These are phyloP conservation scores for Thaumatotibia leucotreta DNA, from an alignment of 1,140 invertebrate species.

Conservation along the genomic window DNA sequence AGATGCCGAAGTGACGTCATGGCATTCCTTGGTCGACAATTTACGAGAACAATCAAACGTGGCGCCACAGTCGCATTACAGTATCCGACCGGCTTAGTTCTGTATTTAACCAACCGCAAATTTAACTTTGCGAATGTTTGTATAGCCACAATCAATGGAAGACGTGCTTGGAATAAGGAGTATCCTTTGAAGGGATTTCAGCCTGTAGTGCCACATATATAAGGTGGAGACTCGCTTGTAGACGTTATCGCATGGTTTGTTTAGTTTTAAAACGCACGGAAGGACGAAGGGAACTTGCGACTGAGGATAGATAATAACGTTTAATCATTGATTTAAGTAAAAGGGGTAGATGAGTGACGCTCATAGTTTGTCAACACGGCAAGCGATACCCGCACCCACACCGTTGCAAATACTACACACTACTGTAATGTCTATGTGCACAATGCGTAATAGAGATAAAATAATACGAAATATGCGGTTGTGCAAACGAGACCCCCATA, in stretches of 20 bases:
- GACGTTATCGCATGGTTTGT: background rate
- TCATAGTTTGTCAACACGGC: too few species aligned
- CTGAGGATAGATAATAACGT: background rate
- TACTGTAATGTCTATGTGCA: too few species aligned
- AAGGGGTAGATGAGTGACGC: too few species aligned
- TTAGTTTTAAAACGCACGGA: background rate
- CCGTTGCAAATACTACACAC: too few species aligned
- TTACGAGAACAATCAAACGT: too few species aligned
- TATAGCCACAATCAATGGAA: conserved; percentile 11
- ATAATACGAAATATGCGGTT: too few species aligned
- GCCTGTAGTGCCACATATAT: background rate
- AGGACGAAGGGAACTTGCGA: background rate
- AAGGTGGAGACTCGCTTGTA: background rate
- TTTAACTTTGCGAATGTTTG: conserved; percentile 3
- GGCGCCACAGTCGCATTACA: background rate
- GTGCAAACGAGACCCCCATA: too few species aligned
- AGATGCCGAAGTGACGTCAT: conserved; percentile 9
- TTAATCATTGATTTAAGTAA: too few species aligned
- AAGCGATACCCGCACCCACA: too few species aligned
- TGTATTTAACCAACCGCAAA: background rate
- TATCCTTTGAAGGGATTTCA: background rate
- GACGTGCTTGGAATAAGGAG: conserved; percentile 1
- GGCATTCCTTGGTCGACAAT: background rate
- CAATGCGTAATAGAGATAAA: too few species aligned
- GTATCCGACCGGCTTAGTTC: background rate